These are phyloP conservation scores for Rhagonycha fulva DNA, from an alignment of 2,888 invertebrate species.

Conservation along the genomic window DNA sequence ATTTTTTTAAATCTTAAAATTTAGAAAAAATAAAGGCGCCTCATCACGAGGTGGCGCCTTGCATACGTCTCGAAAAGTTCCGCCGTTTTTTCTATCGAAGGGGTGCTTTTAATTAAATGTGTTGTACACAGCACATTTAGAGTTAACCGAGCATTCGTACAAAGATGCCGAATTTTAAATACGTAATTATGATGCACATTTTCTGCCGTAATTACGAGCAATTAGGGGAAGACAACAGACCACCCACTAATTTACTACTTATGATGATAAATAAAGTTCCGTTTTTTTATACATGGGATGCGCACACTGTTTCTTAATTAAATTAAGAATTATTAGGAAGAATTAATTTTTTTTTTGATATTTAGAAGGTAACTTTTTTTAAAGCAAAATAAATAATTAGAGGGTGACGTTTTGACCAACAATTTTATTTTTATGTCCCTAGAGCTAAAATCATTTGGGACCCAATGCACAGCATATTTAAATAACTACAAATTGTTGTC, in stretches of 20 bases:
- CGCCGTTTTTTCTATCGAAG: slow-evolving; percentile 26
- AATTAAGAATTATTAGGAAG: no score
- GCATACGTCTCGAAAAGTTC: slow-evolving; percentile 21
- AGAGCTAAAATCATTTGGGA: background rate
- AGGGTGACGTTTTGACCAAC: background rate
- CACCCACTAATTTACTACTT: slow-evolving; percentile 7
- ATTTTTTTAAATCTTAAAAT: background rate
- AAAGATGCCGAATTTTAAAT: slow-evolving; percentile 33
- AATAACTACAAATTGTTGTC: background rate
- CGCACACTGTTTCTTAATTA: no score
- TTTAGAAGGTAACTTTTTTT: background rate
- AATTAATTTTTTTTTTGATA: no score
- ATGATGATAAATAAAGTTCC: background rate
- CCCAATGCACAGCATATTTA: background rate
- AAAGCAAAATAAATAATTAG: background rate
- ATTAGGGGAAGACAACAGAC: slow-evolving; percentile 22
- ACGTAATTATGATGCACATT: background rate
- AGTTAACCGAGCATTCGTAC: slow-evolving; percentile 39
- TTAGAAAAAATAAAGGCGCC: slow-evolving; percentile 8
- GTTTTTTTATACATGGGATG: no score
- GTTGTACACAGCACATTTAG: slow-evolving; percentile 39
- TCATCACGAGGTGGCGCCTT: slow-evolving; percentile 12
- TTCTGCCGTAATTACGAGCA: slow-evolving; percentile 14
- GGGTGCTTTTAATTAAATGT: slow-evolving; percentile 36
- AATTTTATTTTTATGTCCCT: background rate